A percentile compares a stretch with the other conserved stretches of the same genome.
Evolutionary conservation across 2,888 invertebrate genomes (phyloP).

Genomic region (Ormyrus thymus): DNA sequence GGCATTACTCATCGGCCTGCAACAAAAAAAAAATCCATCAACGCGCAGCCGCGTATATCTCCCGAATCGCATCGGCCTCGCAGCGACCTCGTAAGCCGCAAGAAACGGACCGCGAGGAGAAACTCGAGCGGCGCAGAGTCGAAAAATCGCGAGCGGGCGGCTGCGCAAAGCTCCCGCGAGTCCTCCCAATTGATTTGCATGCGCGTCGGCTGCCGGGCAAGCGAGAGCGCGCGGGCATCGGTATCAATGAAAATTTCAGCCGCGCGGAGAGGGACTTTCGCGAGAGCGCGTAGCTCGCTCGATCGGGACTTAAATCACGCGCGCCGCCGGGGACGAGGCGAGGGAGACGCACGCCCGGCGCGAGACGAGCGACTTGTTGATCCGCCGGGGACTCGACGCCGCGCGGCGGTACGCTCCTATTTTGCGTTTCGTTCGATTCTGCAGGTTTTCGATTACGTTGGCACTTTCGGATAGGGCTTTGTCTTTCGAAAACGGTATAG

Average conservation of each 20-base stretch:
- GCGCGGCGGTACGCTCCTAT: too few relatives aligned
- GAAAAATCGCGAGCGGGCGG: slow-evolving; percentile 3
- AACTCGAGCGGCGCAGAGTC: not conserved
- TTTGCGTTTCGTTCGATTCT: too few relatives aligned
- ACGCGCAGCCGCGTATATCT: not conserved
- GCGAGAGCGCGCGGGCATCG: not conserved
- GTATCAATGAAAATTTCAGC: slow-evolving; percentile 45
- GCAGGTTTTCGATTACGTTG: too few relatives aligned
- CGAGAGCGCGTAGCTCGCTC: slow-evolving; percentile 54
- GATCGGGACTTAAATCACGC: slow-evolving; percentile 52
- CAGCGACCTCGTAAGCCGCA: not conserved
- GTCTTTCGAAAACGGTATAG: too few relatives aligned
- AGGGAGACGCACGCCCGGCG: slow-evolving; percentile 1
- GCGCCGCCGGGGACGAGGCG: not conserved
- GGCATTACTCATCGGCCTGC: slow-evolving; percentile 6
- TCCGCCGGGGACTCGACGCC: not conserved
- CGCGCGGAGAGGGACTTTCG: slow-evolving; percentile 26
- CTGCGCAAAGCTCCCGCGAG: slow-evolving; percentile 26
- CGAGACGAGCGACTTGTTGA: slow-evolving; percentile 1
- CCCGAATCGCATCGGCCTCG: not conserved
- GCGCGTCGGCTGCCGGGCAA: slow-evolving; percentile 25
- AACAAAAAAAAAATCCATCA: slow-evolving; percentile 3
- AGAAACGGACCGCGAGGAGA: not conserved
- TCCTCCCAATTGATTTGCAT: slow-evolving; percentile 53
- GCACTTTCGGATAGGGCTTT: too few relatives aligned